Conservation (phyloP, 2,113 vertebrate species). For the Lutjanus erythropterus region DNA sequence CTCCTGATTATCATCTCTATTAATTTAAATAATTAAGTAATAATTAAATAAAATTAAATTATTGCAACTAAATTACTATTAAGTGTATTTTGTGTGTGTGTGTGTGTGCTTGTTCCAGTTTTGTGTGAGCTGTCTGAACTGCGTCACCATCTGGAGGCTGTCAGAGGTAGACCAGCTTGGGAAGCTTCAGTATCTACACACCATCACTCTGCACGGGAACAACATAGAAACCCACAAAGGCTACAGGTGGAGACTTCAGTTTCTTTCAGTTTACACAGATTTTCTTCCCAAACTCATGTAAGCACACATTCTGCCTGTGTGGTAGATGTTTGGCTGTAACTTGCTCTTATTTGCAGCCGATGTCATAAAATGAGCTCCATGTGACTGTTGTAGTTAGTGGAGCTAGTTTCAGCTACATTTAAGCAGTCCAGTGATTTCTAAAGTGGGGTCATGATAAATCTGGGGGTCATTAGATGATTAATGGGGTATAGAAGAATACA, state of each 20-base stretch:
- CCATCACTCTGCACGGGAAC: conserved; percentile 88
- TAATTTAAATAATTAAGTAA: too few relatives aligned
- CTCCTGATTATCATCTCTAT: too few relatives aligned
- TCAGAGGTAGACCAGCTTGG: conserved; percentile 84
- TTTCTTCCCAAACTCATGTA: not conserved
- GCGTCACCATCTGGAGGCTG: conserved; percentile 78
- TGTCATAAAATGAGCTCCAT: too few relatives aligned
- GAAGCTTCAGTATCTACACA: conserved; percentile 80
- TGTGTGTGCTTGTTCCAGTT: conserved; percentile 73
- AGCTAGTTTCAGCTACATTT: not conserved
- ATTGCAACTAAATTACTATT: too few relatives aligned
- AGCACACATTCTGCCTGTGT: not conserved
- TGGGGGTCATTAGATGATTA: too few relatives aligned
- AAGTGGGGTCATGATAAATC: too few relatives aligned
- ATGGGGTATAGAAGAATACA: too few relatives aligned
- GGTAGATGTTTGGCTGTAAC: not conserved
- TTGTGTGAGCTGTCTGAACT: conserved; percentile 83
- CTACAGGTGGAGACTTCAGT: conserved; percentile 83
- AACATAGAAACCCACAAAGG: conserved; percentile 78
- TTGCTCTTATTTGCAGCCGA: too few relatives aligned
- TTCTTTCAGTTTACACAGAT: not conserved
- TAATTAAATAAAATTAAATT: too few relatives aligned
- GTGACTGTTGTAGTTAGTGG: not conserved
- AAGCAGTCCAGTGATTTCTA: too few relatives aligned
- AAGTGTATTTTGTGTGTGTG: too few relatives aligned